Conservation (phyloP, 2,113 vertebrate species). For the Cyanoliseus patagonus region DNA sequence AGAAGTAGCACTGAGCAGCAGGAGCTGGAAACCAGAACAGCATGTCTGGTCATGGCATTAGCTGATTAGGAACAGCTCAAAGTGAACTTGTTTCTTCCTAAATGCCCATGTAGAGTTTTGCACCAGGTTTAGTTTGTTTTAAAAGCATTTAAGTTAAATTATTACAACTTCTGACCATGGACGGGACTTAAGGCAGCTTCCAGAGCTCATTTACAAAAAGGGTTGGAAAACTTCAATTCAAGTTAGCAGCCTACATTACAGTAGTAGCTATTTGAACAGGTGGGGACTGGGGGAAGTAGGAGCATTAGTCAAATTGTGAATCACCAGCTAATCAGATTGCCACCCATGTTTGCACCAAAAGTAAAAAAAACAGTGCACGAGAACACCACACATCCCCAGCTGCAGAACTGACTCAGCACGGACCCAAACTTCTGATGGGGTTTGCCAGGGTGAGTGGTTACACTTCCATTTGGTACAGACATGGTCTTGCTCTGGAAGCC, state of each 20-base stretch:
- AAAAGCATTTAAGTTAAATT: not conserved
- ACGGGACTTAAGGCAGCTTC: not conserved
- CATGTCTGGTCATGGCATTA: not conserved
- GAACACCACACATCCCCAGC: not conserved
- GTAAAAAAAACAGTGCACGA: not conserved
- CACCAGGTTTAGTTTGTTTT: not conserved
- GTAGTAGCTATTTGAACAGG: constrained; percentile 61
- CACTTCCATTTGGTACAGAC: not conserved
- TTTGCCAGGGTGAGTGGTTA: not conserved
- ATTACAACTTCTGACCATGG: not conserved
- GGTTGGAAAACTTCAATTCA: constrained; percentile 26
- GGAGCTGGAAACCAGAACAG: not conserved
- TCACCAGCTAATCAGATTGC: constrained; percentile 66
- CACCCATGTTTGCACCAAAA: constrained; percentile 55
- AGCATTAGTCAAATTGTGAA: constrained; percentile 60
- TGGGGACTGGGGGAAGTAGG: constrained; percentile 55
- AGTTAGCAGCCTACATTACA: constrained; percentile 46
- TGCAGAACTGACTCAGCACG: constrained; percentile 26
- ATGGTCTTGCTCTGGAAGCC: not conserved
- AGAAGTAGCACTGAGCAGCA: not conserved
- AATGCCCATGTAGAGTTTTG: not conserved
- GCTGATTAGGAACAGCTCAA: not conserved
- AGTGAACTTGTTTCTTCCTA: not conserved
- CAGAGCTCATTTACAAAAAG: constrained; percentile 42
- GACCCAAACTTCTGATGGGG: not conserved